Conservation (phyloP, 64 coral and sea anemone genomes). For the Pocillopora damicornis region DNA sequence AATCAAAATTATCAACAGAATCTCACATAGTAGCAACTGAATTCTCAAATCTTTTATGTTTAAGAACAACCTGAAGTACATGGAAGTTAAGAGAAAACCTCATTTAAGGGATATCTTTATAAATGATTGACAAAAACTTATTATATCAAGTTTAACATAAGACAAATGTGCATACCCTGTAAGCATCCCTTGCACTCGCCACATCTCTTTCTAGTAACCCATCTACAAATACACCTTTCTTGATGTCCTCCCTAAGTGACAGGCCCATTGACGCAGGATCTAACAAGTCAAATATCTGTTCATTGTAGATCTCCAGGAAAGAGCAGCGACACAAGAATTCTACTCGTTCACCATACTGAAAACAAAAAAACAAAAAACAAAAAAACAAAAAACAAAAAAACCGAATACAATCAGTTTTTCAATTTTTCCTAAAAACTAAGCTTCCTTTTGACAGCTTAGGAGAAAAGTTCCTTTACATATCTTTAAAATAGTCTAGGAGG, state of each 20-base stretch:
- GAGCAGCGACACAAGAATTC: slow-evolving; percentile 95
- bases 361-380: neutral
- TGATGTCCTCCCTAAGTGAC: slow-evolving; percentile 85
- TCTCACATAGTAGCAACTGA: no score
- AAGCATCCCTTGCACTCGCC: slow-evolving; percentile 94
- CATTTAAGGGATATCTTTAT: no score
- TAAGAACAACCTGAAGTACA: no score
- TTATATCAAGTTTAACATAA: no score
- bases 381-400: neutral
- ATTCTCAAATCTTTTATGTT: no score
- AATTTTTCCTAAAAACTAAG: neutral
- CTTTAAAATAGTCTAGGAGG: no score
- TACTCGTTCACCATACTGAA: slow-evolving; percentile 87
- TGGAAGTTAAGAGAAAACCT: no score
- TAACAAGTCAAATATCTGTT: slow-evolving; percentile 95
- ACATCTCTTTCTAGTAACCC: slow-evolving; percentile 86
- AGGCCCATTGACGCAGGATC: slow-evolving; percentile 95
- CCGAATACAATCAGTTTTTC: neutral
- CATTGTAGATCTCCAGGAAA: slow-evolving; percentile 99
- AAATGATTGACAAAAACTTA: no score
- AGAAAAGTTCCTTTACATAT: no score
- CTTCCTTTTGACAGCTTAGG: no score
- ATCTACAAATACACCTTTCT: slow-evolving; percentile 95
- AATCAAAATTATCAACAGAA: no score
- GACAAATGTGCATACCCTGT: slow-evolving; percentile 32